phyloP scores from a whole-genome alignment of 1,140 invertebrate genomes.

The Linepithema humile region DNA sequence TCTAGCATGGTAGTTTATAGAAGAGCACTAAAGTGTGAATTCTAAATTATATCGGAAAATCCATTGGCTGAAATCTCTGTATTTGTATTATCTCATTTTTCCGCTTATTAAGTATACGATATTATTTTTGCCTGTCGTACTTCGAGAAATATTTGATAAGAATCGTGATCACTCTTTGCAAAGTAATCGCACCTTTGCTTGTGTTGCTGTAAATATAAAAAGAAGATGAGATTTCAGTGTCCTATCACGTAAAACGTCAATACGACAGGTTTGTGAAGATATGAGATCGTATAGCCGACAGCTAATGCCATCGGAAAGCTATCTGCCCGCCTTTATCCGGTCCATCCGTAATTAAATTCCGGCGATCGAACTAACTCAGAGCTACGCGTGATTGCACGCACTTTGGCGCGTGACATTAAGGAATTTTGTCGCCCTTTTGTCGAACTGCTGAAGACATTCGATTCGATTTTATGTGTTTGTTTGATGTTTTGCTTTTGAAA shows the following conservation, averaged over 20 bases:
- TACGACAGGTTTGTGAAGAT: constrained; percentile 15
- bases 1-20: not conserved
- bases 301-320: constrained; percentile 37
- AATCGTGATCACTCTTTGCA: not conserved
- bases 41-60: not conserved
- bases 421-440: constrained; percentile 52
- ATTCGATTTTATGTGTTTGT: not conserved
- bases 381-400: constrained; percentile 58
- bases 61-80: not conserved
- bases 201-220: not conserved
- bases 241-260: not conserved
- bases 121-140: not conserved
- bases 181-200: not conserved
- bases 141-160: not conserved
- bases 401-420: constrained; percentile 17
- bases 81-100: not conserved
- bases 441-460: constrained; percentile 12
- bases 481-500: not conserved
- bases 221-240: constrained; percentile 14
- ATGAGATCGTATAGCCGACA: constrained; percentile 38
- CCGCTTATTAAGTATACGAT: not conserved
- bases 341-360: constrained; percentile 62
- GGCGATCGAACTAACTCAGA: constrained; percentile 38
- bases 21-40: not conserved
- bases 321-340: constrained; percentile 35